These are phyloP conservation scores for Tachycineta bicolor DNA, from an alignment of 2,113 vertebrate species.

Conservation along the genomic window DNA sequence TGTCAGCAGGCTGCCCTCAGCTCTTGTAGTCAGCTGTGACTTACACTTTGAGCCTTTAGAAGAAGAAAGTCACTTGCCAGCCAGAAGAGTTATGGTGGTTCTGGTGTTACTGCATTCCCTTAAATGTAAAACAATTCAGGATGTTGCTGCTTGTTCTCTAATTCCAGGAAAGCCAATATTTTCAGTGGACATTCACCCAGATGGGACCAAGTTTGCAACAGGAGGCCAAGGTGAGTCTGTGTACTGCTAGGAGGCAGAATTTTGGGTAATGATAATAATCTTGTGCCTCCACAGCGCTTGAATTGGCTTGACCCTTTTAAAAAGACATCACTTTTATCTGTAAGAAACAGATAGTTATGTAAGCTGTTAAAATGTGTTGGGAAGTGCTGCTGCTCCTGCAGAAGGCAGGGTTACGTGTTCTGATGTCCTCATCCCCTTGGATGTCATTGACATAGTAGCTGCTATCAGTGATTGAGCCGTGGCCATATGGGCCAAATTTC, in stretches of 20 bases:
- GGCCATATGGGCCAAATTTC: not conserved
- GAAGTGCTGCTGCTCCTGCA: not conserved
- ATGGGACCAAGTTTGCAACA: conserved; percentile 98
- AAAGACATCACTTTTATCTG: not conserved
- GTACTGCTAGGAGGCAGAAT: not conserved
- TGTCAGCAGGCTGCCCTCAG: not conserved
- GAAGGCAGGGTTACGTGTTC: not conserved
- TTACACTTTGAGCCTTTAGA: not conserved
- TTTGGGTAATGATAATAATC: not conserved
- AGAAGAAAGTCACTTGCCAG: not conserved
- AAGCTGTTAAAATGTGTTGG: not conserved
- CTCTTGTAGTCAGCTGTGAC: not conserved
- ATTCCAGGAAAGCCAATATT: conserved; percentile 96
- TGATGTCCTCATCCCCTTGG: not conserved
- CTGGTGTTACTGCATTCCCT: not conserved
- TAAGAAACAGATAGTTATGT: not conserved
- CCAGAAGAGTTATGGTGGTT: not conserved
- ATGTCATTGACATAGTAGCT: not conserved
- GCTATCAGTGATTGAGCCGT: not conserved
- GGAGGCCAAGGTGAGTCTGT: conserved; percentile 90
- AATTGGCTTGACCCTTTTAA: not conserved
- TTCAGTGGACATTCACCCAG: conserved; percentile 98
- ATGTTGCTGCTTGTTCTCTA: not conserved
- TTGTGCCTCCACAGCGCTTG: not conserved
- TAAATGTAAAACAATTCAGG: not conserved